Conservation (phyloP, 2,797 vertebrate species). For the Sebastes cheni region DNA sequence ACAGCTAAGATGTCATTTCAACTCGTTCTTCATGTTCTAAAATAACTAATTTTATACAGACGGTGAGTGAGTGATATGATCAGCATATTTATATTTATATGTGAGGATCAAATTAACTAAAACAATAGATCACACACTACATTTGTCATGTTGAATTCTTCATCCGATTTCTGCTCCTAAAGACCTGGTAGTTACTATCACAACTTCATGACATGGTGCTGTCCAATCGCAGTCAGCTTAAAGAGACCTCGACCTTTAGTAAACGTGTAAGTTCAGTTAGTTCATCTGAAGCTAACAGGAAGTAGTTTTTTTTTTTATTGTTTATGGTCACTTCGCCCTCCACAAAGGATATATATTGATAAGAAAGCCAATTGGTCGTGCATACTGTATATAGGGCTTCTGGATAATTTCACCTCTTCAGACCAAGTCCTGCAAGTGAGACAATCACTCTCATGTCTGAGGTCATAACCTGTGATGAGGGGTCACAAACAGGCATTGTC, state of each 20-base stretch:
- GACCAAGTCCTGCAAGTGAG: background rate
- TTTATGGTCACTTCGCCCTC: background rate
- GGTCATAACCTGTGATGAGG: background rate
- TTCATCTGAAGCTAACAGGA: background rate
- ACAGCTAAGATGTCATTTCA: background rate
- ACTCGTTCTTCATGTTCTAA: background rate
- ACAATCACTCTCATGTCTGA: background rate
- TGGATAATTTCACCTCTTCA: background rate
- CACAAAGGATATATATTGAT: too few relatives aligned
- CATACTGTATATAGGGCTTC: background rate
- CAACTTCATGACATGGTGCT: background rate
- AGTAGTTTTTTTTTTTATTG: background rate
- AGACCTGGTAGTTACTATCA: background rate
- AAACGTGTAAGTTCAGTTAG: background rate
- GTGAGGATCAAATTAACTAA: background rate
- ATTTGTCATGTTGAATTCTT: background rate
- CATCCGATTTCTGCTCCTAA: background rate
- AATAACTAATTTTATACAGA: background rate
- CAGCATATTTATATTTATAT: background rate
- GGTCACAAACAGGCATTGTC: background rate
- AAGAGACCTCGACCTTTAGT: background rate
- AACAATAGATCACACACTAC: background rate
- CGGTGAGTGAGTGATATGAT: background rate
- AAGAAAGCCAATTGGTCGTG: too few relatives aligned
- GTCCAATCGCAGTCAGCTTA: background rate